Conservation (phyloP, 2,888 invertebrate genomes). For the Cyclophora punctaria region DNA sequence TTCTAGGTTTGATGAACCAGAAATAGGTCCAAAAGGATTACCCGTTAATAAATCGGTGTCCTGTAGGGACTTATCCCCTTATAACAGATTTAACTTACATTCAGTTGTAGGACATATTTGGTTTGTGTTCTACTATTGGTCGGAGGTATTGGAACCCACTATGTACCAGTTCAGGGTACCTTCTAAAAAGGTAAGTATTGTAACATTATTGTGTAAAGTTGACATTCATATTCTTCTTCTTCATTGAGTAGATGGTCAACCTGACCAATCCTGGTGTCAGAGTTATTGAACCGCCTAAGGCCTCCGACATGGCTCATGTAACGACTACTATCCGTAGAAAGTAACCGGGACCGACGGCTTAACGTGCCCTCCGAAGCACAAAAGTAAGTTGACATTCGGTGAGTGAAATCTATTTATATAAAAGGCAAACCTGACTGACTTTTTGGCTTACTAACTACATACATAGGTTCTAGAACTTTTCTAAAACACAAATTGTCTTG, state of each 20-base stretch:
- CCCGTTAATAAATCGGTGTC: constrained; percentile 24
- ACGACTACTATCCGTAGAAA: too few species aligned
- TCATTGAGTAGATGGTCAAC: too few species aligned
- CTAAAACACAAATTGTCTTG: too few species aligned
- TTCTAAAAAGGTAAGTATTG: constrained; percentile 27
- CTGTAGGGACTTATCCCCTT: constrained; percentile 38
- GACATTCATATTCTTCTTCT: too few species aligned
- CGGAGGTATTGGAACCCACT: constrained; percentile 2
- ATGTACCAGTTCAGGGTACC: constrained; percentile 31
- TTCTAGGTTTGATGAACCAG: background rate
- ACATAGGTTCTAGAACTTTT: background rate
- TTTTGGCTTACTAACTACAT: background rate
- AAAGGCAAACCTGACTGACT: too few species aligned
- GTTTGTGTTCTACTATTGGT: constrained; percentile 51
- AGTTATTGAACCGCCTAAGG: too few species aligned
- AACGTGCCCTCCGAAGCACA: too few species aligned
- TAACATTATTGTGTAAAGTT: too few species aligned
- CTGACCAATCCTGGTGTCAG: too few species aligned
- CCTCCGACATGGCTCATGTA: too few species aligned
- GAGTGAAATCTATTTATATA: background rate
- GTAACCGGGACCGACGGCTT: too few species aligned
- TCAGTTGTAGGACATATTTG: constrained; percentile 35
- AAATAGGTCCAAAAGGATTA: constrained; percentile 23
- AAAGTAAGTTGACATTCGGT: background rate
- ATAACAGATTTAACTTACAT: constrained; percentile 47